Base-by-base conservation (phyloP, 2,888 invertebrate genomes). In the Ormyrus thymus region DNA sequence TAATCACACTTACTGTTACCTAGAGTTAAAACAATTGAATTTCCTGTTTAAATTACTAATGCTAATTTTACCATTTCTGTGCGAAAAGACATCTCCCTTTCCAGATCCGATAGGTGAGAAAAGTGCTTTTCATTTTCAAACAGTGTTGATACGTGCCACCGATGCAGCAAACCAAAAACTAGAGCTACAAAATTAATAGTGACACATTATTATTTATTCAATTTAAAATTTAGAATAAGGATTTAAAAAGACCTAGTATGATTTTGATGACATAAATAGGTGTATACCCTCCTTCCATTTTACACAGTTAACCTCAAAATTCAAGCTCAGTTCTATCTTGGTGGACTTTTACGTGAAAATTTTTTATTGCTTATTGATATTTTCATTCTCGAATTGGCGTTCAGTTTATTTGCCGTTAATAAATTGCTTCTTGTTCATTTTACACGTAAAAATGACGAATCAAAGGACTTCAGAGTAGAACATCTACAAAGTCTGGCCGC, bases 61-160 rank as follows among this genome's bases (percentile, higher is more conserved):
- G 65, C 51, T 29, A 76, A 62, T 43, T 61, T 86, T 89, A 93
- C 97, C 95, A 96, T 95, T 91, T 97, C 97, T 1, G 96, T 95
- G 1, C 96, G 91, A 74, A 97, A 93, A 7, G 96, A 93, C 92
- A 97, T 94, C 91, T 97, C 97, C 64, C 97, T 91, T 86, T 97
- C 97, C 86, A 96, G 89, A 62, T 94, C 94, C 0, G 96, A 95
- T 68, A 97, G 91, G 87, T 96, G 95, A 0, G 95, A 95, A 91
- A 97, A 97, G 89, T 96, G 95, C 7, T 94, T 92, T 87, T 95
- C 95, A 88, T 95, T 95, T 91, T 97, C 97, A 89, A 96, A 97
- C 83, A 97, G 91, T 5, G 91, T 90, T 0, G 93, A 92, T 0
- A 95, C 94, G 90, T 96, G 95, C 85, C 92, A 92, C 84, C 92